These are phyloP conservation scores for Argyra leucocephala DNA, from an alignment of 2,888 invertebrate species.

Conservation along the genomic window DNA sequence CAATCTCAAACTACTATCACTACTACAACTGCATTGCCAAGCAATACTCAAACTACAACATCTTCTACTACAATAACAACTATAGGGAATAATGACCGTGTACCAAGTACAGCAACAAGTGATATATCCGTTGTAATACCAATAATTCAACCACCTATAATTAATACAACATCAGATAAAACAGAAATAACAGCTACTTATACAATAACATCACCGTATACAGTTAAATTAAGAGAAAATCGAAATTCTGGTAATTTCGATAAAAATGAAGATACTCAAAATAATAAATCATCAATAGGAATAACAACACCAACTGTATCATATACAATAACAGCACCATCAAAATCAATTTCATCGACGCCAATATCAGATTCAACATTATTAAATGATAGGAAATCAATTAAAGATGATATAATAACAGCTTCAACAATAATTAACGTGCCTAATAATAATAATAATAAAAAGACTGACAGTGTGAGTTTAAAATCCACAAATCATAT, in stretches of 20 bases:
- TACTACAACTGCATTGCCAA: conserved; percentile 16
- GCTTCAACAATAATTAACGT: conserved; percentile 18
- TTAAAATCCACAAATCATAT: conserved; percentile 42
- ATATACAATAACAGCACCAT: conserved; percentile 23
- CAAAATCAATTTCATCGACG: conserved; percentile 11
- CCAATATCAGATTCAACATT: conserved; percentile 7
- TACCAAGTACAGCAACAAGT: conserved; percentile 8
- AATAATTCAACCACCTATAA: conserved; percentile 7
- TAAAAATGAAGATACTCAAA: conserved; percentile 16
- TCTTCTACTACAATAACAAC: conserved; percentile 9
- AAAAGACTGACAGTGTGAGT: conserved; percentile 21
- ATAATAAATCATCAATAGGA: conserved; percentile 20
- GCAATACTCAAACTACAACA: conserved; percentile 18
- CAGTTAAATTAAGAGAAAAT: conserved; percentile 13
- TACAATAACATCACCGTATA: conserved; percentile 23
- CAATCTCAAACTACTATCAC: conserved; percentile 30
- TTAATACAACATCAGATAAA: neutral
- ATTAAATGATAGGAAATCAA: conserved; percentile 11
- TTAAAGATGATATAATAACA: conserved; percentile 11
- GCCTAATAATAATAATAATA: conserved; percentile 18
- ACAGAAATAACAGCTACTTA: conserved; percentile 24
- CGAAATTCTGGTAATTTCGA: neutral
- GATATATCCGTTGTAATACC: conserved; percentile 4
- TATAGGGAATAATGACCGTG: conserved; percentile 9
- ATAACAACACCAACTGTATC: conserved; percentile 22